phyloP scores from a whole-genome alignment of 2,888 invertebrate genomes.

The Hybos culiciformis region DNA sequence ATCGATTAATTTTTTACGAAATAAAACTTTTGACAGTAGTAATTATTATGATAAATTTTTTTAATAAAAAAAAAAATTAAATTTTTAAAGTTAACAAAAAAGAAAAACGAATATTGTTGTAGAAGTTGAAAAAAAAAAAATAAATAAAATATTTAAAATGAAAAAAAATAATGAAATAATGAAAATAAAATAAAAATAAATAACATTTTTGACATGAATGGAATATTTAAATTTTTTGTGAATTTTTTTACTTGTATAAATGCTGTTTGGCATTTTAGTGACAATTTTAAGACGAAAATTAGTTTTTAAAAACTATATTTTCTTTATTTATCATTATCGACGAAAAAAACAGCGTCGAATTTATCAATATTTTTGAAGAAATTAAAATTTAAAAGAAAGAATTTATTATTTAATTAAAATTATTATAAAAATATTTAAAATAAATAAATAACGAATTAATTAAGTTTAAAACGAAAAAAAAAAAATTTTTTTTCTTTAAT shows the following conservation, averaged over 20 bases:
- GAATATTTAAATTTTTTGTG: background rate
- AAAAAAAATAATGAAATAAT: conserved; percentile 3
- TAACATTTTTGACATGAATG: background rate
- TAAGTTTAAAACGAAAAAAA: too few species aligned
- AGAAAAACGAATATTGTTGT: too few species aligned
- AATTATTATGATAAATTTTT: background rate
- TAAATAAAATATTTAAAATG: background rate
- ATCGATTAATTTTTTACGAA: too few species aligned
- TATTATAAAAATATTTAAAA: conserved; percentile 1
- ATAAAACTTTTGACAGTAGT: too few species aligned
- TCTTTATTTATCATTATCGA: conserved; percentile 30
- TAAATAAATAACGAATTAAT: too few species aligned
- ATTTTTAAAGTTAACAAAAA: too few species aligned
- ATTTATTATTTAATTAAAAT: too few species aligned
- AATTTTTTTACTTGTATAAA: too few species aligned
- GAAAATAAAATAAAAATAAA: conserved; percentile 5
- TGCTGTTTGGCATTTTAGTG: conserved; percentile 20
- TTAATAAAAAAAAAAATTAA: background rate
- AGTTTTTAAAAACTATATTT: conserved; percentile 25
- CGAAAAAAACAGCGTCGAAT: conserved; percentile 21
- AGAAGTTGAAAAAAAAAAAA: too few species aligned
- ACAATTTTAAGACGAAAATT: conserved; percentile 18
- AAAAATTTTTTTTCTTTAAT: too few species aligned
- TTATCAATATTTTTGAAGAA: background rate
- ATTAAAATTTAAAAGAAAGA: conserved; percentile 1